These are phyloP conservation scores for Gryllus longicercus DNA, from an alignment of 2,888 invertebrate genomes.

Conservation along the genomic window DNA sequence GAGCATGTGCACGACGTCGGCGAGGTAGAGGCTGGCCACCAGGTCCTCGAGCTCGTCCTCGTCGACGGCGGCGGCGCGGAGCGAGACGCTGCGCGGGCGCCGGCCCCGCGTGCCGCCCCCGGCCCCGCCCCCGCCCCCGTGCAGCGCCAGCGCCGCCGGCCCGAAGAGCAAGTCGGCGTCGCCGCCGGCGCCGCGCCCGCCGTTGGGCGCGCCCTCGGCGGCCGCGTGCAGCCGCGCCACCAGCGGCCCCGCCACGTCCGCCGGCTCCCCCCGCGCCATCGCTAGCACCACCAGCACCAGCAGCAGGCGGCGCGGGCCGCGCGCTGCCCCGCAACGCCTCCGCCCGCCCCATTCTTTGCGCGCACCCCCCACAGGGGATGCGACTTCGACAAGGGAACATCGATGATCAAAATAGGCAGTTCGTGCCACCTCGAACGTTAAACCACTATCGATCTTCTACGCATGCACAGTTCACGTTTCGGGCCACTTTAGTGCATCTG, in stretches of 20 bases:
- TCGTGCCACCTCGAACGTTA: no score
- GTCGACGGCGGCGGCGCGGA: neutral
- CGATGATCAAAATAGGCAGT: no score
- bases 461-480: no score
- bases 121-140: neutral
- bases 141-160: neutral
- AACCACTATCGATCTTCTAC: no score
- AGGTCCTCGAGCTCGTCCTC: neutral
- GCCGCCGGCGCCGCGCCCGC: neutral
- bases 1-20: neutral
- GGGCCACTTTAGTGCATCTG: no score
- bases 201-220: neutral
- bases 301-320: neutral
- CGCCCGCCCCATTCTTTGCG: no score
- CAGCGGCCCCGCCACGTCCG: neutral
- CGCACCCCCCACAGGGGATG: no score
- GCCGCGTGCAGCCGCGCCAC: neutral
- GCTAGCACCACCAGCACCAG: neutral
- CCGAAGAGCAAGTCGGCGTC: neutral
- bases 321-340: neutral
- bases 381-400: no score
- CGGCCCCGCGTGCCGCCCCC: neutral
- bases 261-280: neutral
- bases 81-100: neutral
- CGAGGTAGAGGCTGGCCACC: neutral